Conservation (phyloP, 2,113 vertebrate species). For the Antennarius striatus region DNA sequence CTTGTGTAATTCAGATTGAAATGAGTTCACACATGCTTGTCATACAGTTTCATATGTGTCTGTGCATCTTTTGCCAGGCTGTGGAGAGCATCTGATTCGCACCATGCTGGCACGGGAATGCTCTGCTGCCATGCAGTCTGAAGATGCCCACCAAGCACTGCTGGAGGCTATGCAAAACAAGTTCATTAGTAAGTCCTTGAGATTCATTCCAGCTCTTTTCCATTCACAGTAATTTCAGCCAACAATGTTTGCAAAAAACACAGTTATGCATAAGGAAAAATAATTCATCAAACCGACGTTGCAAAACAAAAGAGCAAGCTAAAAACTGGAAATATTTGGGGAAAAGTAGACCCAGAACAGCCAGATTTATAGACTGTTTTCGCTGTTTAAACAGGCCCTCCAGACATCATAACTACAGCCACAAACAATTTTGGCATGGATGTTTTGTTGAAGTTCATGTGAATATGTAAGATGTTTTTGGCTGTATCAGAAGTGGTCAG, state of each 20-base stretch:
- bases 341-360: constrained; percentile 51
- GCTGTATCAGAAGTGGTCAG: constrained; percentile 62
- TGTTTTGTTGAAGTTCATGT: constrained; percentile 60
- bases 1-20: background rate
- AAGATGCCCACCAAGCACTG: constrained; percentile 97
- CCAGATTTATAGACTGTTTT: constrained; percentile 56
- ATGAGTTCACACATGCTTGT: background rate
- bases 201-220: constrained; percentile 23
- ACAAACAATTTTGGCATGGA: constrained; percentile 60
- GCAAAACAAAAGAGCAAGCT: constrained; percentile 39
- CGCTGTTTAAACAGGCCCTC: constrained; percentile 47
- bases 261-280: constrained; percentile 22
- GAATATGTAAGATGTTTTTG: constrained; percentile 40
- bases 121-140: constrained; percentile 92
- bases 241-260: constrained; percentile 42
- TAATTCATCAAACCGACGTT: constrained; percentile 55
- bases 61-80: constrained; percentile 81
- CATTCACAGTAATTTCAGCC: constrained; percentile 33
- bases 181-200: constrained; percentile 91
- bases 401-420: constrained; percentile 62
- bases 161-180: constrained; percentile 99
- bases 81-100: constrained; percentile 97
- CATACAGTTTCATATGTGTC: background rate
- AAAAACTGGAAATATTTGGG: constrained; percentile 52
- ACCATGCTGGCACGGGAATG: constrained; percentile 98